A percentile compares a stretch with the other conserved stretches of the same genome.
Conservation (phyloP, 64 coral and sea anemone species). For the Porites lutea region DNA sequence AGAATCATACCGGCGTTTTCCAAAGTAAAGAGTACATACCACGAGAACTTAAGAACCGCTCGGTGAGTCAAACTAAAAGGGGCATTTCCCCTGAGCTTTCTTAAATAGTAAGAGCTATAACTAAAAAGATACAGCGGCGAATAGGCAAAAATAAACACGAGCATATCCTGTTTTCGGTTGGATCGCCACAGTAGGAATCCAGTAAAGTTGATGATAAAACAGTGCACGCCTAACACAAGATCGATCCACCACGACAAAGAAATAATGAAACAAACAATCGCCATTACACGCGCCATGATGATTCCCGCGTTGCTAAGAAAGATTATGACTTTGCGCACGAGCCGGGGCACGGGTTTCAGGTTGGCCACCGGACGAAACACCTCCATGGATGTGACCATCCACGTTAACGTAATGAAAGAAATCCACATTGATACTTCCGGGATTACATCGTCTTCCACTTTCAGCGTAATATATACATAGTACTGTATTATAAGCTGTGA, state of each 20-base stretch:
- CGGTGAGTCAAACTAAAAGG: not conserved
- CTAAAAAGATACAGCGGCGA: constrained; percentile 26
- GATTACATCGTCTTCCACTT: not conserved
- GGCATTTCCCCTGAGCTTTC: constrained; percentile 5
- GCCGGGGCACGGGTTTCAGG: not conserved
- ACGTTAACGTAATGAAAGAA: not conserved
- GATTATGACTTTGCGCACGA: not conserved
- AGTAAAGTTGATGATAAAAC: not conserved
- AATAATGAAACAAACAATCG: not conserved
- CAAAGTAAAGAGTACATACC: constrained; percentile 14
- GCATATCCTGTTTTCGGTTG: constrained; percentile 27
- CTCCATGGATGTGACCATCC: constrained; percentile 31
- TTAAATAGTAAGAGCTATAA: constrained; percentile 29
- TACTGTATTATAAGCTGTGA: constrained; percentile 30
- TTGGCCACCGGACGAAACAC: not conserved
- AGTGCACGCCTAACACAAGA: not conserved
- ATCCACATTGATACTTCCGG: not conserved
- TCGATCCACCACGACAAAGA: not conserved
- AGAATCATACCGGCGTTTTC: constrained; percentile 11
- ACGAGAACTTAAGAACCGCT: not conserved
- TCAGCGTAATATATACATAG: constrained; percentile 8
- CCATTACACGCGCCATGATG: not conserved
- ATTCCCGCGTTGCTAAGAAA: constrained; percentile 26
- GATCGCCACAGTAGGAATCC: constrained; percentile 36
- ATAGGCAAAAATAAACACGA: constrained; percentile 26